These are phyloP conservation scores for Pachycephala philippinensis DNA, from an alignment of 2,113 vertebrate genomes.

Conservation along the genomic window DNA sequence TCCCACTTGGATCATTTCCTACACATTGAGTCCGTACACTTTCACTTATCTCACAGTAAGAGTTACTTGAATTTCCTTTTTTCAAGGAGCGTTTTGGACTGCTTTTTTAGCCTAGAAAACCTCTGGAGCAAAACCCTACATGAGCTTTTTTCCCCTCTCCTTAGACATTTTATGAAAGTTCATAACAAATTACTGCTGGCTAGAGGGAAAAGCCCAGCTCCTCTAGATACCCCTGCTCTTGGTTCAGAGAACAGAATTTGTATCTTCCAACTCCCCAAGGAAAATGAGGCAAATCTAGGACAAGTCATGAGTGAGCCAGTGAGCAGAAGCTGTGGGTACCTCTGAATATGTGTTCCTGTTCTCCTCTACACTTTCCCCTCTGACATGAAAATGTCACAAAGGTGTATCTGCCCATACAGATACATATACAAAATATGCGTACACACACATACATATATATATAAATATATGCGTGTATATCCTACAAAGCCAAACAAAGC, in stretches of 20 bases:
- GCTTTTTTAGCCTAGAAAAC: neutral
- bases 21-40: neutral
- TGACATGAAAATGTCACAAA: neutral
- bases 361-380: neutral
- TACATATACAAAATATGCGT: fast-evolving
- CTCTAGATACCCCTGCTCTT: neutral
- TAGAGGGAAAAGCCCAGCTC: neutral
- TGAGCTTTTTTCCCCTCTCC: neutral
- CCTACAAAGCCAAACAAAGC: neutral
- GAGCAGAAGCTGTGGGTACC: neutral
- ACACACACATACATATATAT: fast-evolving
- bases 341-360: neutral
- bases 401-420: neutral
- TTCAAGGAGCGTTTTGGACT: neutral
- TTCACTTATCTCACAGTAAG: neutral
- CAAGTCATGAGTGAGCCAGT: neutral
- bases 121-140: neutral
- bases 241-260: neutral
- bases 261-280: neutral
- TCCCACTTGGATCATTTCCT: neutral
- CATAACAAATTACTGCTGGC: neutral
- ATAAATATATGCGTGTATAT: fast-evolving
- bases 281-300: neutral
- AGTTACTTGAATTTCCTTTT: neutral
- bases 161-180: neutral